Conservation (phyloP, 2,113 vertebrate species). For the Oreotrochilus melanogaster region DNA sequence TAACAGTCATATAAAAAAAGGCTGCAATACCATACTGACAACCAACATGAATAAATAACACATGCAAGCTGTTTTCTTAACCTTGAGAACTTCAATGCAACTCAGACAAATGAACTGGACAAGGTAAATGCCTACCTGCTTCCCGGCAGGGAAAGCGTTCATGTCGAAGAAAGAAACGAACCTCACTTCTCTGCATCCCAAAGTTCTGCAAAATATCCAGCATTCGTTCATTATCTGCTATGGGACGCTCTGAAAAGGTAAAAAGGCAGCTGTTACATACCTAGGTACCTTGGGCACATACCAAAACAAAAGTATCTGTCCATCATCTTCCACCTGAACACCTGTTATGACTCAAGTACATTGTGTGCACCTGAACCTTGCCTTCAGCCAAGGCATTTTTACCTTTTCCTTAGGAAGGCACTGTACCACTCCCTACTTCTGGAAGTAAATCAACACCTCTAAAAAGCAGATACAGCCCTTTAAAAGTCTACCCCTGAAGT, state of each 20-base stretch:
- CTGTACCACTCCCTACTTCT: background rate
- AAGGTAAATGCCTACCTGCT: conserved; percentile 75
- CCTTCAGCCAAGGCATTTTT: background rate
- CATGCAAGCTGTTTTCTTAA: background rate
- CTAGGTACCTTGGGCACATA: background rate
- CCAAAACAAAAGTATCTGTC: background rate
- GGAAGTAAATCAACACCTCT: background rate
- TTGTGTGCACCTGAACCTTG: background rate
- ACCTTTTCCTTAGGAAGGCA: background rate
- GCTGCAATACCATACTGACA: background rate
- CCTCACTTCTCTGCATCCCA: conserved; percentile 88
- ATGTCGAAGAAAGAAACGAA: conserved; percentile 94
- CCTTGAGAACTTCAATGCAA: background rate
- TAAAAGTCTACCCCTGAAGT: background rate
- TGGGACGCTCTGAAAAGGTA: conserved; percentile 84
- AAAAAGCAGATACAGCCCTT: background rate
- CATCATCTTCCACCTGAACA: background rate
- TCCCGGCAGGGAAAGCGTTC: conserved; percentile 84
- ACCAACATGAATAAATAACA: background rate
- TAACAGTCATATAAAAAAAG: background rate
- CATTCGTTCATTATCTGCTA: conserved; percentile 91
- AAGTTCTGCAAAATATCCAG: conserved; percentile 91
- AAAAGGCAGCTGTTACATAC: background rate
- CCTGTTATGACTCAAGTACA: no score
- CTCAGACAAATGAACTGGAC: background rate